Percentiles rank a stretch among this genome's conserved stretches.
Evolutionary conservation across 2,888 invertebrate species (phyloP).

Genomic region (Bombylius discolor): DNA sequence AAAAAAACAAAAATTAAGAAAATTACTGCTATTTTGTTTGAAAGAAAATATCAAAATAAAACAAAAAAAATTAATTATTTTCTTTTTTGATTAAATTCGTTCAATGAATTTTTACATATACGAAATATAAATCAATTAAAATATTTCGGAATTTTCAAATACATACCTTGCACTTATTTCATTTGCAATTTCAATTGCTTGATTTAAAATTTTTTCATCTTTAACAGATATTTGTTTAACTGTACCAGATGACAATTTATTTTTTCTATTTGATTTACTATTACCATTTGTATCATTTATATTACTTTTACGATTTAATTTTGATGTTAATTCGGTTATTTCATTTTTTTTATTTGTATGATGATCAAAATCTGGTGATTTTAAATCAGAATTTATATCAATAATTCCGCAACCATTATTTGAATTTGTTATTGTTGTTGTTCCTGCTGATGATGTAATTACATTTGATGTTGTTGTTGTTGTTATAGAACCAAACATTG

Average conservation of each 20-base stretch:
- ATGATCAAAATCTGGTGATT: slow-evolving; percentile 38
- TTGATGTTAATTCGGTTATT: slow-evolving; percentile 47
- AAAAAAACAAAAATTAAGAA: neutral
- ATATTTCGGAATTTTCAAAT: no score
- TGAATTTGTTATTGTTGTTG: neutral
- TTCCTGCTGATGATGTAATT: slow-evolving; percentile 7
- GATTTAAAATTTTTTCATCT: slow-evolving; percentile 81
- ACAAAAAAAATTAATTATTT: no score
- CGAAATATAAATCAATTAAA: neutral
- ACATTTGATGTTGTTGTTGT: slow-evolving; percentile 18
- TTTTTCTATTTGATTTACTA: slow-evolving; percentile 25
- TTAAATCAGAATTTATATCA: slow-evolving; percentile 22
- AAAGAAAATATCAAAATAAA: no score
- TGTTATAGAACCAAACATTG: slow-evolving; percentile 60
- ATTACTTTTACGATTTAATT: slow-evolving; percentile 25
- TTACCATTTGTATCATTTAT: slow-evolving; percentile 25
- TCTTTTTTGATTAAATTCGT: no score
- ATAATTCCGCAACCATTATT: slow-evolving; percentile 8
- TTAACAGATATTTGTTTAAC: slow-evolving; percentile 90
- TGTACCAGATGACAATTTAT: slow-evolving; percentile 34
- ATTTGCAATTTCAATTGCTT: slow-evolving; percentile 85
- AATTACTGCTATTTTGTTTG: no score
- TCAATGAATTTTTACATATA: no score
- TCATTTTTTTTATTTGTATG: slow-evolving; percentile 59
- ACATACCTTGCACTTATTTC: slow-evolving; percentile 65